phyloP scores from a whole-genome alignment of 2,888 invertebrate genomes.

The Euphydryas editha region DNA sequence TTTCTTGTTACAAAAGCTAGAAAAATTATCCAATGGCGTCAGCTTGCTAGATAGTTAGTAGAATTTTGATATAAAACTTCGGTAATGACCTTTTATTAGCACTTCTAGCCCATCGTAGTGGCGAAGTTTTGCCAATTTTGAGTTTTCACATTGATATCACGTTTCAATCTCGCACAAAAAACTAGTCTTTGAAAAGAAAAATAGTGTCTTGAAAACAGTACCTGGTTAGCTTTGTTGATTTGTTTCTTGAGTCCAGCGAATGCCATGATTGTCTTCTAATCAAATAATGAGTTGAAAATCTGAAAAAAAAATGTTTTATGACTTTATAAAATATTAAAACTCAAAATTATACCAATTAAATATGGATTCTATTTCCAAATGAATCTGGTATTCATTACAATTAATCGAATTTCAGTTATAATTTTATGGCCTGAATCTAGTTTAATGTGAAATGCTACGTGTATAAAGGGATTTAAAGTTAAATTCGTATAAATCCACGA shows the following conservation, averaged over 20 bases:
- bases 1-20: conserved; percentile 10
- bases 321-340: not conserved
- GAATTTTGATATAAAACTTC: conserved; percentile 33
- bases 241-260: conserved; percentile 99
- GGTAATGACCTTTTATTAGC: conserved; percentile 36
- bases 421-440: no score
- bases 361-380: no score
- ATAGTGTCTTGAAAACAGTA: conserved; percentile 66
- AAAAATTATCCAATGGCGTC: conserved; percentile 15
- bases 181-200: not conserved
- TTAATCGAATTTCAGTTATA: no score
- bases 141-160: conserved; percentile 2
- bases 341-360: no score
- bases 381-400: no score
- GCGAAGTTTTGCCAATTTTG: conserved; percentile 20
- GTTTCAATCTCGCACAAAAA: conserved; percentile 7
- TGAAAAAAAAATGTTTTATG: conserved; percentile 34
- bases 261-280: conserved; percentile 89
- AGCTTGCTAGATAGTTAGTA: conserved; percentile 7
- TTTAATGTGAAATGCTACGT: no score
- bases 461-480: no score
- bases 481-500: no score
- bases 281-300: conserved; percentile 35
- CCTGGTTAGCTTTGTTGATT: conserved; percentile 99
- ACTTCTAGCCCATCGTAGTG: conserved; percentile 30